phyloP scores from a whole-genome alignment of 2,888 invertebrate species.

The Drosophila conformis region DNA sequence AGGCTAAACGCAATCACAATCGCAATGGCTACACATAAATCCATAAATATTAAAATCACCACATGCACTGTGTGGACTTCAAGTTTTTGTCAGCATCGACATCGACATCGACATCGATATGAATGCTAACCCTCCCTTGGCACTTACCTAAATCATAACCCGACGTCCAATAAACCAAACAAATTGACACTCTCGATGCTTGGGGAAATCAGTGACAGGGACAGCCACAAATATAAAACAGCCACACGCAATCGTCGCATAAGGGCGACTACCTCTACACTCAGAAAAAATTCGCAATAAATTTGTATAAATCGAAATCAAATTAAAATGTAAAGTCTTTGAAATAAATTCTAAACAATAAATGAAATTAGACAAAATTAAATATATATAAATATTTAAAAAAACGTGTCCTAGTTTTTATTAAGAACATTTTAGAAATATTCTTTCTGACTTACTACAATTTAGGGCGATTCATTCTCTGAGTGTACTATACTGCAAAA shows the following conservation, averaged over 20 bases:
- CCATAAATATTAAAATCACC: conserved; percentile 78
- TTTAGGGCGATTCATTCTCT: neutral
- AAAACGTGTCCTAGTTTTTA: neutral
- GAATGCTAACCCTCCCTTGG: conserved; percentile 43
- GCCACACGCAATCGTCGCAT: conserved; percentile 19
- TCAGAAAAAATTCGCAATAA: neutral
- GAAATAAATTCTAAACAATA: neutral
- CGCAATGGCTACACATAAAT: conserved; percentile 48
- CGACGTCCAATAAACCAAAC: conserved; percentile 55
- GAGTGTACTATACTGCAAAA: neutral
- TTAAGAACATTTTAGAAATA: neutral
- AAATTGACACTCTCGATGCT: conserved; percentile 74
- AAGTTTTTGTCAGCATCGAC: conserved; percentile 37
- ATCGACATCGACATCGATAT: conserved; percentile 23
- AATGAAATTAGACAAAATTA: neutral
- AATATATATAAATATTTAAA: neutral
- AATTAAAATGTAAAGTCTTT: neutral
- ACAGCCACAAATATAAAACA: conserved; percentile 57
- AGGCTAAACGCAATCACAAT: conserved; percentile 41
- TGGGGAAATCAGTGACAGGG: conserved; percentile 69
- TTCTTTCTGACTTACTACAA: neutral
- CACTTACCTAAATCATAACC: conserved; percentile 75
- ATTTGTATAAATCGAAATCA: neutral
- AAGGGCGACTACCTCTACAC: conserved; percentile 1
- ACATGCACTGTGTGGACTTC: conserved; percentile 38